Evolutionary conservation across 30 jellyfish, hydroid and myxozoan species (phyloP).

Genomic region (Turritopsis rubra): DNA sequence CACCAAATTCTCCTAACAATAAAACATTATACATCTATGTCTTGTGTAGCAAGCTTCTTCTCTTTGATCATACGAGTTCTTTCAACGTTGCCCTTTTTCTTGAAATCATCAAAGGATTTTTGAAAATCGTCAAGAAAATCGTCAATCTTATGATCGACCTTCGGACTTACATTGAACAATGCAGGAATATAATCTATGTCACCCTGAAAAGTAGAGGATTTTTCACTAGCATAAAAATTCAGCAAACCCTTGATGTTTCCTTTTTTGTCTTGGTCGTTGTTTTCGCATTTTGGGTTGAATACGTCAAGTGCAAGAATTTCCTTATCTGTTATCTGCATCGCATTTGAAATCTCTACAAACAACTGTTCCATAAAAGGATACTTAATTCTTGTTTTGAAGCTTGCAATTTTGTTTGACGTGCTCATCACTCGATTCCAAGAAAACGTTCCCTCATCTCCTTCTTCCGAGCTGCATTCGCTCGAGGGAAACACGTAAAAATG

Average conservation of each 20-base stretch:
- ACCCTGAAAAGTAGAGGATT: background rate
- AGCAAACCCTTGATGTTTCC: background rate
- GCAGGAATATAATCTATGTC: background rate
- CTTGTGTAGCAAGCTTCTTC: background rate
- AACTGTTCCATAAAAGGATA: background rate
- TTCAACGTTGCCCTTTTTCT: background rate
- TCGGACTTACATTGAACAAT: background rate
- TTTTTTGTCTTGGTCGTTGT: background rate
- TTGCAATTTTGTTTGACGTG: background rate
- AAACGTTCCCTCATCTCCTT: background rate
- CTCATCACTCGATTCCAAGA: background rate
- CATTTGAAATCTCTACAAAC: background rate
- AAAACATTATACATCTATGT: no score
- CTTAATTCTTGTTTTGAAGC: background rate
- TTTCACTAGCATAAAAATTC: background rate
- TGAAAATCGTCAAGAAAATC: background rate
- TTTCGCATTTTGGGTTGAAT: background rate
- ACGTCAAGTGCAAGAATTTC: background rate
- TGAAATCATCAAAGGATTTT: background rate
- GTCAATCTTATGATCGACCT: background rate
- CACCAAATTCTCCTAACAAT: no score
- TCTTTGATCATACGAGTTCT: background rate
- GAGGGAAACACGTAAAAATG: background rate
- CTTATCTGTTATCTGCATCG: background rate
- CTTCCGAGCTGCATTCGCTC: background rate